phyloP scores from a whole-genome alignment of 2,113 vertebrate genomes.

The Erythrocercus mccallii region DNA sequence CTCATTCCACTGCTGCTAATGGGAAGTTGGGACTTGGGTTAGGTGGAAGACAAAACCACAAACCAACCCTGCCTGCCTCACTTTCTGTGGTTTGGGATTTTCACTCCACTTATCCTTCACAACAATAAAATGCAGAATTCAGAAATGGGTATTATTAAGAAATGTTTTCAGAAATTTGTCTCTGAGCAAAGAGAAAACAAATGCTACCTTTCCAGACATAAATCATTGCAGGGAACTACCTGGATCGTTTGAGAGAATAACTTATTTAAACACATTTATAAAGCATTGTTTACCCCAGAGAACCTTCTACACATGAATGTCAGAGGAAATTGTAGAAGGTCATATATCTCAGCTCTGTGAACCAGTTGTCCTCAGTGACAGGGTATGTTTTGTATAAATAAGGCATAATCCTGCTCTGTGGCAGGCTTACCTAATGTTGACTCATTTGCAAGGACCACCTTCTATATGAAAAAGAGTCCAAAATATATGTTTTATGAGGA shows the following conservation, averaged over 20 bases:
- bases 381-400: background rate
- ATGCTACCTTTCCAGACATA: background rate
- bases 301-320: background rate
- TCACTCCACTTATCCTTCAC: background rate
- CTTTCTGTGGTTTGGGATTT: background rate
- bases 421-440: background rate
- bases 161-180: background rate
- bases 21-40: background rate
- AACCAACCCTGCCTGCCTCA: background rate
- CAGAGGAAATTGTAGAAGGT: constrained; percentile 27
- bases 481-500: background rate
- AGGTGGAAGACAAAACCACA: background rate
- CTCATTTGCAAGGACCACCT: background rate
- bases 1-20: background rate
- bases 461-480: background rate
- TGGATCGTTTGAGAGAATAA: background rate
- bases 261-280: background rate
- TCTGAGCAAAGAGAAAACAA: background rate
- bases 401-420: background rate
- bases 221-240: background rate
- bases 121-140: background rate
- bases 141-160: background rate
- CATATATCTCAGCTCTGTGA: background rate
- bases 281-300: background rate
- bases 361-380: background rate